Conservation (phyloP, 2,888 invertebrate genomes). For the Agrochola lota region DNA sequence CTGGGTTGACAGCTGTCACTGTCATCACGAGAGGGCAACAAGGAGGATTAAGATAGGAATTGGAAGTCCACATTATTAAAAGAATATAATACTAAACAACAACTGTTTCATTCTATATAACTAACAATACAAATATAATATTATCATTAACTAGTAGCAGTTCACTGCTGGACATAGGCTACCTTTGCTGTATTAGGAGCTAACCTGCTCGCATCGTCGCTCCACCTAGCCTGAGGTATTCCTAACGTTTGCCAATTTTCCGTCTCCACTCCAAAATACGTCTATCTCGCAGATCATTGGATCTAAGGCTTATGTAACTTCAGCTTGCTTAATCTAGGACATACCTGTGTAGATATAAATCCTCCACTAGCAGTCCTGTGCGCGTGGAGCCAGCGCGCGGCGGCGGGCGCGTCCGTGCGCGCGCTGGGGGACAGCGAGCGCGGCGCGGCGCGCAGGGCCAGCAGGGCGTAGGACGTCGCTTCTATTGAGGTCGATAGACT, state of each 20-base stretch:
- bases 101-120: too few relatives aligned
- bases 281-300: not conserved
- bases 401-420: conserved; percentile 86
- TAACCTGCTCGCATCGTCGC: not conserved
- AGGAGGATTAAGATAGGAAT: too few relatives aligned
- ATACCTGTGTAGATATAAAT: conserved; percentile 93
- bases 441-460: conserved; percentile 84
- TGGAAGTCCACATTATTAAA: too few relatives aligned
- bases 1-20: too few relatives aligned
- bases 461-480: conserved; percentile 92
- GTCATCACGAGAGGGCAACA: too few relatives aligned
- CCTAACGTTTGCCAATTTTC: not conserved
- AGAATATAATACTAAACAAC: too few relatives aligned
- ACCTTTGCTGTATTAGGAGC: not conserved
- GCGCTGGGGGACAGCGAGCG: conserved; percentile 82
- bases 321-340: not conserved
- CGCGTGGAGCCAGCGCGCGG: conserved; percentile 93
- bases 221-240: too few relatives aligned
- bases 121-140: too few relatives aligned
- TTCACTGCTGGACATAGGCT: not conserved
- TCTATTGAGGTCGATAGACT: conserved; percentile 92
- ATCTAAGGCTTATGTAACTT: not conserved
- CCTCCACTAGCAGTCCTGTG: conserved; percentile 93
- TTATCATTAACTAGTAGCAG: not conserved
- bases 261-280: not conserved